A percentile compares a stretch with the other conserved stretches of the same genome.
Evolutionary conservation across 2,888 invertebrate genomes (phyloP).

Genomic region (Xestia xanthographa): DNA sequence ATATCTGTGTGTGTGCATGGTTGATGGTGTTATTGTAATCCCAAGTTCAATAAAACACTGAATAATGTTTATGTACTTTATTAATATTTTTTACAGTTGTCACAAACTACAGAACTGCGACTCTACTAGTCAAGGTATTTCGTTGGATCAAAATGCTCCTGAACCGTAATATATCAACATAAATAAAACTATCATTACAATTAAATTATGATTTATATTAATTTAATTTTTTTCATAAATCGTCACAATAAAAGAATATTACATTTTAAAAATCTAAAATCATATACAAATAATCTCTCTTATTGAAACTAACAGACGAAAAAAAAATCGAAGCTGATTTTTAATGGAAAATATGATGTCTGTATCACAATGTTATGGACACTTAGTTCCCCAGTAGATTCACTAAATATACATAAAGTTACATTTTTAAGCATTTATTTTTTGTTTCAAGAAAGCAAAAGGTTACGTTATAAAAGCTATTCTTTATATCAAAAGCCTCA

Average conservation of each 20-base stretch:
- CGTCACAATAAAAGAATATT: slow-evolving; percentile 86
- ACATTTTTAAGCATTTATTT: slow-evolving; percentile 84
- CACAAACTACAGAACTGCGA: slow-evolving; percentile 90
- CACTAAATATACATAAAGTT: slow-evolving; percentile 90
- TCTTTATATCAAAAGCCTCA: slow-evolving; percentile 65
- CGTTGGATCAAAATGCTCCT: slow-evolving; percentile 88
- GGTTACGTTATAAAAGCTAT: slow-evolving; percentile 75
- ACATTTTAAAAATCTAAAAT: slow-evolving; percentile 86
- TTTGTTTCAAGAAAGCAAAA: slow-evolving; percentile 88
- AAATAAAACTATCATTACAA: slow-evolving; percentile 86
- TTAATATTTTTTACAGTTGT: slow-evolving; percentile 85
- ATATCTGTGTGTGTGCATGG: not conserved
- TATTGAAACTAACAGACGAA: slow-evolving; percentile 86
- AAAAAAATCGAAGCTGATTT: slow-evolving; percentile 84
- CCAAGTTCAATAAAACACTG: slow-evolving; percentile 69
- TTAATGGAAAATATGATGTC: slow-evolving; percentile 88
- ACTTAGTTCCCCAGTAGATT: slow-evolving; percentile 86
- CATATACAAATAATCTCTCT: slow-evolving; percentile 90
- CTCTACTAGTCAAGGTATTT: slow-evolving; percentile 85
- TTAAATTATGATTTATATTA: slow-evolving; percentile 83
- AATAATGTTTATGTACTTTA: slow-evolving; percentile 86
- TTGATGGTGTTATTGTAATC: not conserved
- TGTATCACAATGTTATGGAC: slow-evolving; percentile 90
- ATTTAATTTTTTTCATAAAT: slow-evolving; percentile 78
- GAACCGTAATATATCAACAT: slow-evolving; percentile 83